Conservation (phyloP, 2,797 vertebrate genomes). For the Megaceryle alcyon region DNA sequence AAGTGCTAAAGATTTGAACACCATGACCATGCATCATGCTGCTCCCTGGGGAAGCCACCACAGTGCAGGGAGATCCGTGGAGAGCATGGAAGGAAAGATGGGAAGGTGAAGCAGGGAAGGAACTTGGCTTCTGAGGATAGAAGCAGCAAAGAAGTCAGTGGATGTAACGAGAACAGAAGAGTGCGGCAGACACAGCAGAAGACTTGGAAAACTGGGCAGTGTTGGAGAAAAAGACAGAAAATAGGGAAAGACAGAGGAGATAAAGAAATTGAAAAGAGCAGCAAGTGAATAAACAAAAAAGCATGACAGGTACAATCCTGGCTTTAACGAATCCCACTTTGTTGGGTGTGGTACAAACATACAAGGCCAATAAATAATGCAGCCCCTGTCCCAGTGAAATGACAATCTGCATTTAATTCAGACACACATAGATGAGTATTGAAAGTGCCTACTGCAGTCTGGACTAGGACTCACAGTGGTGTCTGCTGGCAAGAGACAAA, state of each 20-base stretch:
- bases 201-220: background rate
- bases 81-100: background rate
- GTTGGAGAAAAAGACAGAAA: background rate
- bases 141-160: rapidly evolving
- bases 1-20: background rate
- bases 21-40: rapidly evolving
- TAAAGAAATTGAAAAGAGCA: background rate
- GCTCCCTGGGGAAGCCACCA: background rate
- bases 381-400: background rate
- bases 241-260: background rate
- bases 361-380: background rate
- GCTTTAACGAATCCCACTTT: rapidly evolving
- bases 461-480: background rate
- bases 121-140: background rate
- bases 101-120: background rate
- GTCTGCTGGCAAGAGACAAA: background rate
- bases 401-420: background rate
- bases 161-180: background rate
- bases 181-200: background rate
- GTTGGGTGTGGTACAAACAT: background rate
- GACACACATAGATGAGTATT: rapidly evolving
- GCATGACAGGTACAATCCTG: background rate
- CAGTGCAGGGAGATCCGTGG: background rate
- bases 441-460: background rate
- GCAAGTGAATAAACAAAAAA: background rate